A percentile compares a stretch with the other conserved stretches of the same genome.
Conservation (phyloP, 2,113 vertebrate species). For the Eonycteris spelaea region DNA sequence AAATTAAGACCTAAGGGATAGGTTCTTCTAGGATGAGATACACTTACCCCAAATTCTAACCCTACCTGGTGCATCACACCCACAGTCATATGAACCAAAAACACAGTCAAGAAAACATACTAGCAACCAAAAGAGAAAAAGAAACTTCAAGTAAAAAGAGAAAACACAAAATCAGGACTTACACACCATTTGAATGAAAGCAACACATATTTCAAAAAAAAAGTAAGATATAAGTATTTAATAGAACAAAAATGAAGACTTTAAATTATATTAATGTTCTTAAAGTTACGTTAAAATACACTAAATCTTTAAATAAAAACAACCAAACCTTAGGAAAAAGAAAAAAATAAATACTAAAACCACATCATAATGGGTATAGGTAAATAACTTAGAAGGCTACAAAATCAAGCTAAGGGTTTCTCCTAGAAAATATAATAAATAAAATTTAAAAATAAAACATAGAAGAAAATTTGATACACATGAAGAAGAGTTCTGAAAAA, state of each 20-base stretch:
- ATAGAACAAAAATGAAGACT: not conserved
- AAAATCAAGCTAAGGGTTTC: not conserved
- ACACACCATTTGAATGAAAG: not conserved
- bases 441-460: not conserved
- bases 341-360: not conserved
- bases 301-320: not conserved
- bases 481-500: not conserved
- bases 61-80: no score
- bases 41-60: not conserved
- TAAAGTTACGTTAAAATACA: not conserved
- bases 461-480: not conserved
- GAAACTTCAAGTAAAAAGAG: not conserved
- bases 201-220: not conserved
- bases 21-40: not conserved
- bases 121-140: not conserved
- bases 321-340: not conserved
- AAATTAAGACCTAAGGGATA: not conserved
- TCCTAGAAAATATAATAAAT: not conserved
- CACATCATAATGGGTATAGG: not conserved
- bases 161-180: not conserved
- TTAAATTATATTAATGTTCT: not conserved
- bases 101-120: not conserved
- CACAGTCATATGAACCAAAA: not conserved
- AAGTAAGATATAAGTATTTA: not conserved
- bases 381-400: not conserved